Base-by-base conservation (phyloP, 2,113 vertebrate species). In the Mus spicilegus region DNA sequence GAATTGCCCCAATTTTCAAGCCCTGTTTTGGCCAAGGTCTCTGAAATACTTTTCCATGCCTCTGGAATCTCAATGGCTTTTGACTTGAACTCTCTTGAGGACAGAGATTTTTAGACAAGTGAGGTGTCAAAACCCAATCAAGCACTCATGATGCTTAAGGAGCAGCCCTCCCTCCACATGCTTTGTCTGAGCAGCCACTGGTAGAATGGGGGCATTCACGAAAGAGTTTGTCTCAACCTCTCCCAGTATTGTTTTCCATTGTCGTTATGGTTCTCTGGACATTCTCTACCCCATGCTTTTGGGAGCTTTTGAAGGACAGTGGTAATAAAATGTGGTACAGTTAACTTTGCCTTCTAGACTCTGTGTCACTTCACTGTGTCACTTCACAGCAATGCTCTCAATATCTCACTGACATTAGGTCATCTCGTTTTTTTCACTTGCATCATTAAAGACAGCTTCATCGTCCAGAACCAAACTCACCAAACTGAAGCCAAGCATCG, bases 31-130 rank as follows among this genome's bases (percentile, higher is more conserved):
- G 2, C n/a, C 17, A 9, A 9, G 13, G 46, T 67, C 69, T 24
- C 84, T 86, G 56, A 93, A 95, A 90, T 82, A 33, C 58, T 36
- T 92, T 73, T 26, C 26, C 1, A 10, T 36, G 87, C 69, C 20
- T 90, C 33, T 89, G n/a, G 26, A n/a, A 65, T 87, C 78, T 95
- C 85, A 90, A 6, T 51, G 75, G 39, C 20, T 91, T 85, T 94
- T 80, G 54, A 91, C 36, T 76, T 17, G 42, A 89, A 84, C 20
- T 89, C 70, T 80, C 63, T 58, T 87, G 33, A 58, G 72, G 33
- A 67, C n/a, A 92, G 39, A 90, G 36, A 93, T 42, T 56, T 46
- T 80, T 39, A 36, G 28, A 82, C 28, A 80, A 77, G 39, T 85
- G 51, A 67, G 17, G 49, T 30, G 24, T 26, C 2, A 13, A 93